Evolutionary conservation across 2,797 vertebrate genomes (phyloP).

Genomic region (Parambassis ranga): DNA sequence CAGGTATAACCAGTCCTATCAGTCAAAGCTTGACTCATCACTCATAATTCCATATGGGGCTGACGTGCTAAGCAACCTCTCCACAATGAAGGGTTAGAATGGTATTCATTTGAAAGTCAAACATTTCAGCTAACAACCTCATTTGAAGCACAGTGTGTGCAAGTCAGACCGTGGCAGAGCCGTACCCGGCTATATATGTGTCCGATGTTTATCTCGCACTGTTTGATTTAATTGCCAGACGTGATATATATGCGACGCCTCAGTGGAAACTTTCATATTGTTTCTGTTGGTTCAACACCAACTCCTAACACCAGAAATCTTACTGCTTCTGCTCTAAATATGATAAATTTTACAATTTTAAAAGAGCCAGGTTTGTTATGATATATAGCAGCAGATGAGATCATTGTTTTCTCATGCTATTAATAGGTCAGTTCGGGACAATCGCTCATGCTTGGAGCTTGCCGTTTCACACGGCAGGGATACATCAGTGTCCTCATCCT

Average conservation of each 20-base stretch:
- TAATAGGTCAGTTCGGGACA: constrained; percentile 37
- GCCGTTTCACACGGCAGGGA: constrained; percentile 18
- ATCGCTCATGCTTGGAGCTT: constrained; percentile 34
- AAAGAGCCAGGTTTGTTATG: constrained; percentile 20
- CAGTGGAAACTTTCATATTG: constrained; percentile 31
- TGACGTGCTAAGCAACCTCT: constrained; percentile 19
- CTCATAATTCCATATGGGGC: constrained; percentile 53
- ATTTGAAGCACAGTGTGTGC: constrained; percentile 25
- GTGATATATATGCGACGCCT: constrained; percentile 14
- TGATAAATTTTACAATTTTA: constrained; percentile 26
- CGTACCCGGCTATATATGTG: background rate
- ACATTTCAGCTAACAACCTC: constrained; percentile 61
- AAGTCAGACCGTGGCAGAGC: constrained; percentile 27
- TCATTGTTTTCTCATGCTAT: constrained; percentile 61
- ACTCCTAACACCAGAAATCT: constrained; percentile 13
- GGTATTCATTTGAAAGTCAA: constrained; percentile 63
- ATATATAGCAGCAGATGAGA: constrained; percentile 36
- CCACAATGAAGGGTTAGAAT: constrained; percentile 38
- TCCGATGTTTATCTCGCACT: constrained; percentile 1
- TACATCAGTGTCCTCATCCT: constrained; percentile 36
- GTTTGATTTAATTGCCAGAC: background rate
- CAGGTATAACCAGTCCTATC: constrained; percentile 63
- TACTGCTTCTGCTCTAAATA: background rate
- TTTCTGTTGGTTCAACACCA: constrained; percentile 60
- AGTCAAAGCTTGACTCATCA: constrained; percentile 59